phyloP scores from a whole-genome alignment of 2,888 invertebrate genomes.

The Galerucella calmariensis region DNA sequence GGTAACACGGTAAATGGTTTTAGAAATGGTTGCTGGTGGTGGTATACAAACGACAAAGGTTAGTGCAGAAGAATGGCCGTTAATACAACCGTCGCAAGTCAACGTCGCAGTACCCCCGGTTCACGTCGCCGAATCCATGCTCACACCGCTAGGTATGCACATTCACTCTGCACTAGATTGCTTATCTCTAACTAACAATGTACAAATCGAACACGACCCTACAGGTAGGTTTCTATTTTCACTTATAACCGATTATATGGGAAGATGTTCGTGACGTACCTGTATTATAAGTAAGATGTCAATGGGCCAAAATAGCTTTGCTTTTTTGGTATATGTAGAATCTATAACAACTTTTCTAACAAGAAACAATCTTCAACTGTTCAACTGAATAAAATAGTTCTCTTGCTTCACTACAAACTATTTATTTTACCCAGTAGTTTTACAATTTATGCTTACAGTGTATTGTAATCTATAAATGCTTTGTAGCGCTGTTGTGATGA shows the following conservation, averaged over 20 bases:
- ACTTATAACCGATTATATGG: constrained; percentile 12
- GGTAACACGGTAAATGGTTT: constrained; percentile 39
- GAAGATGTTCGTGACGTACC: constrained; percentile 7
- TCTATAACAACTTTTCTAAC: background rate
- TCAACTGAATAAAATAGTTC: background rate
- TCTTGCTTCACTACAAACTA: background rate
- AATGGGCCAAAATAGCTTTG: background rate
- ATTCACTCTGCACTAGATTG: constrained; percentile 31
- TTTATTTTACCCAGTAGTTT: background rate
- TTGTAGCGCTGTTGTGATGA: too few species aligned
- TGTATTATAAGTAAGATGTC: constrained; percentile 2
- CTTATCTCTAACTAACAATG: constrained; percentile 34
- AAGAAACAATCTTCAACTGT: too few species aligned
- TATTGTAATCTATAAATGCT: too few species aligned
- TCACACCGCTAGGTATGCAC: constrained; percentile 78
- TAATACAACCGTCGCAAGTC: constrained; percentile 80
- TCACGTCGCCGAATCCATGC: constrained; percentile 79
- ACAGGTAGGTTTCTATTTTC: constrained; percentile 21
- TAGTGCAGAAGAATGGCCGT: constrained; percentile 71
- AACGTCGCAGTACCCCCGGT: constrained; percentile 78
- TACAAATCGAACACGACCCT: constrained; percentile 22
- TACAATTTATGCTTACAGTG: too few species aligned
- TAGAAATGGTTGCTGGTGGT: constrained; percentile 57
- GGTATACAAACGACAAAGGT: constrained; percentile 67
- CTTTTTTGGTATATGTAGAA: background rate